phyloP scores from a whole-genome alignment of 1,140 invertebrate species.

The Archegozetes longisetosus region DNA sequence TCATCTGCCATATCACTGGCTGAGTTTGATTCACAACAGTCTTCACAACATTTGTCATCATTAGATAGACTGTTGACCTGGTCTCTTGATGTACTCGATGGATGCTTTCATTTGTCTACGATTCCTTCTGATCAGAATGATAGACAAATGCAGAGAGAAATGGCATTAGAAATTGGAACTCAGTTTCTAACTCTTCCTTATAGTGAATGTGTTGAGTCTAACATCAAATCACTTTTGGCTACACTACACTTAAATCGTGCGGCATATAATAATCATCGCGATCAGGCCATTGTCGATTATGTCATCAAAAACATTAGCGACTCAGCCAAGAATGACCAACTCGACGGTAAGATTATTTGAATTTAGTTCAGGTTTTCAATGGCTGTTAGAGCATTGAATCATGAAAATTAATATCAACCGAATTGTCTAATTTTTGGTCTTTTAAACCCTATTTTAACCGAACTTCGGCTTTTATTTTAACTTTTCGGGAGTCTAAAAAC shows the following conservation, averaged over 20 bases:
- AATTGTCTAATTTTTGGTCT: too few species aligned
- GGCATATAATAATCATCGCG: constrained; percentile 55
- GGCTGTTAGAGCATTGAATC: too few species aligned
- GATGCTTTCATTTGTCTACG: constrained; percentile 33
- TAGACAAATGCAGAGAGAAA: constrained; percentile 29
- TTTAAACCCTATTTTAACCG: too few species aligned
- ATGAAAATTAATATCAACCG: too few species aligned
- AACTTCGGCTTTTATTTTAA: too few species aligned
- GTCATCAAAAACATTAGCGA: constrained; percentile 5
- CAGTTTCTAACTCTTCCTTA: constrained; percentile 64
- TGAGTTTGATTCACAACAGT: neutral
- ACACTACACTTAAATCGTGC: constrained; percentile 52
- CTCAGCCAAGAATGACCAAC: neutral
- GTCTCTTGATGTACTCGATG: constrained; percentile 56
- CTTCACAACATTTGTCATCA: neutral
- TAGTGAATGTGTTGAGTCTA: constrained; percentile 37
- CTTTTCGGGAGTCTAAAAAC: too few species aligned
- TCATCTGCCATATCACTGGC: neutral
- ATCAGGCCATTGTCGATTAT: constrained; percentile 15
- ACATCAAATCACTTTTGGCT: constrained; percentile 49
- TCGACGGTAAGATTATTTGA: neutral
- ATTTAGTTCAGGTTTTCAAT: neutral
- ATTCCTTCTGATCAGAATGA: constrained; percentile 20
- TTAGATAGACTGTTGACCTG: constrained; percentile 42
- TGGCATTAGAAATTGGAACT: constrained; percentile 54